These are phyloP conservation scores for Ormyrus rosae DNA, from an alignment of 2,888 invertebrate genomes.

Conservation along the genomic window DNA sequence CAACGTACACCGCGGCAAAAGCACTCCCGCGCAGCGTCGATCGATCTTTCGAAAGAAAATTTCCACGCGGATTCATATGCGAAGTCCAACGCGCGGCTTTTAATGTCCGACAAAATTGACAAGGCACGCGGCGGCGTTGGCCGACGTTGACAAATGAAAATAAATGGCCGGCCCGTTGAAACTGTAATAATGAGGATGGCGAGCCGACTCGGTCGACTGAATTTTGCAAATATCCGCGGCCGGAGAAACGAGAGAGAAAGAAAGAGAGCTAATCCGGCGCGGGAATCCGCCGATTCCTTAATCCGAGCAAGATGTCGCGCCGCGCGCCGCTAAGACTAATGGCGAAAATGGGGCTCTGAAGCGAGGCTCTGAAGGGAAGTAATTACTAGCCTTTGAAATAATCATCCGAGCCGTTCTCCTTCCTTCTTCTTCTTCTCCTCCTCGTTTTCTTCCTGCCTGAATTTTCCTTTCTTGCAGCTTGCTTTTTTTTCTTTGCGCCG, in stretches of 20 bases:
- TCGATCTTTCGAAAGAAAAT: too few species aligned
- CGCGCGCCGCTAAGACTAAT: slow-evolving; percentile 59
- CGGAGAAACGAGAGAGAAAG: too few species aligned
- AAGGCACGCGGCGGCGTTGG: neutral
- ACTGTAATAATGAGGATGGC: slow-evolving; percentile 31
- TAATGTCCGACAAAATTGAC: too few species aligned
- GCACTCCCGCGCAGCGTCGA: too few species aligned
- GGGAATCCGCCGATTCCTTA: slow-evolving; percentile 65
- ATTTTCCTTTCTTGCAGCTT: neutral
- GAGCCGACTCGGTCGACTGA: neutral
- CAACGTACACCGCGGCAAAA: too few species aligned
- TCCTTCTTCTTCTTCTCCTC: slow-evolving; percentile 1
- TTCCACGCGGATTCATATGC: too few species aligned
- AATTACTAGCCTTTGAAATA: slow-evolving; percentile 72
- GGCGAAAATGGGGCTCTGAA: slow-evolving; percentile 59
- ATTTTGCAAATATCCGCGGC: slow-evolving; percentile 28
- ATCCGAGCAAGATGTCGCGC: slow-evolving; percentile 72
- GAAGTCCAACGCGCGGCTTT: too few species aligned
- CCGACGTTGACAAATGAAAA: slow-evolving; percentile 50
- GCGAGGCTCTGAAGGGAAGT: slow-evolving; percentile 64
- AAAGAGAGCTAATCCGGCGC: slow-evolving; percentile 12
- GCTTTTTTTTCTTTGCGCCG: too few species aligned
- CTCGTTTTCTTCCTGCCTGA: neutral
- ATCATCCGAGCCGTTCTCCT: slow-evolving; percentile 61
- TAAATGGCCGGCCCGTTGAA: slow-evolving; percentile 17